Base-by-base conservation (phyloP, 2,888 invertebrate genomes). In the Catocala fraxini region DNA sequence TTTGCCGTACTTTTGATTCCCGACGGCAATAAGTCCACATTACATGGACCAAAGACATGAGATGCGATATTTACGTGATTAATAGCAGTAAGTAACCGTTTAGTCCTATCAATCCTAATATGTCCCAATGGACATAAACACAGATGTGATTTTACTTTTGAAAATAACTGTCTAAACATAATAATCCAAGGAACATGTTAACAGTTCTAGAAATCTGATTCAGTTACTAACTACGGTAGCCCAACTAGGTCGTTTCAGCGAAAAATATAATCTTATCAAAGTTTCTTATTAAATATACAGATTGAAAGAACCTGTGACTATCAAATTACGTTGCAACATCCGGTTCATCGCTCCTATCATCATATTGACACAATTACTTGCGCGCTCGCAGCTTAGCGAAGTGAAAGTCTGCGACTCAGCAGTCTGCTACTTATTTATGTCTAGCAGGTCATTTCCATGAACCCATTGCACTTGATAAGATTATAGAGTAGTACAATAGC, bases 381-480 rank as follows among this genome's bases (percentile, higher is more conserved):
- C 68, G 74, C 61, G 59, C 68, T 71, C 60, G 55, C 54, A 68
- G 68, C 61, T 69, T 65, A 74, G 65, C 65, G 65, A 70, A 83
- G 79, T 80, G 82, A 85, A 85, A 85, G 83, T 82, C 55, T 63
- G 82, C 81, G 73, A 76, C 64, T 58, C 42, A 68, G 79, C 82
- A 74, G 70, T 79, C 75, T 73, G 63, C 65, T 65, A 70, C 67
- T 78, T 82, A 79, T 79, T 84, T 80, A 81, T 69, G 79, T 82
- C 82, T 80, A 71, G 70, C 68, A 70, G 74, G 73, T 74, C 73
- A 72, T 78, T 87, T 84, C 86, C 78, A 78, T 85, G 85, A 87
- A 87, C 80, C 70, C 70, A 47, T 51, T 75, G 68, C 59, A 71
- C 67, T 69, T 75, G 83, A 86, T 84, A 83, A 81, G 82, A 81